Evolutionary conservation across 35 echinoderm and acorn worm species (phyloP).

Genomic region (Apostichopus parvimensis): DNA sequence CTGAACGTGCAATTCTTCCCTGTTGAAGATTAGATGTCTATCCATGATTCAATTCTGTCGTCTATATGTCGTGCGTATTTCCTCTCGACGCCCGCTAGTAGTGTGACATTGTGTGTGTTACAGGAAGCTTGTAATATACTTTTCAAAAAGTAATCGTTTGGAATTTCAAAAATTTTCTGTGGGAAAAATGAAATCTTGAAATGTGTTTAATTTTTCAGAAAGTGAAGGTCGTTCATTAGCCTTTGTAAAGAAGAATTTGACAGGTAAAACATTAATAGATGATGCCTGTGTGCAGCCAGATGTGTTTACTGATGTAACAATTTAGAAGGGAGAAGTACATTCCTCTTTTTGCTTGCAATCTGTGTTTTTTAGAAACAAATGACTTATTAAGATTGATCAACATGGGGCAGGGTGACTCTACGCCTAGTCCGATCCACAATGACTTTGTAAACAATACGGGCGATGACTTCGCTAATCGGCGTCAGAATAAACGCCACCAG

Average conservation of each 20-base stretch:
- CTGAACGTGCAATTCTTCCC: too few relatives aligned
- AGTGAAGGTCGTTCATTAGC: neutral
- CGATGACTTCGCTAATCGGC: neutral
- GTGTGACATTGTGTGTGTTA: too few relatives aligned
- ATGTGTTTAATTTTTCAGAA: neutral
- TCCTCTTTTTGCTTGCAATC: neutral
- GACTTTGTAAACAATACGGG: constrained; percentile 31
- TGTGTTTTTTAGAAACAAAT: neutral
- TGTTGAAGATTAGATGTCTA: too few relatives aligned
- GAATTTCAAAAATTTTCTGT: neutral
- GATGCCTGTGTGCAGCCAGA: neutral
- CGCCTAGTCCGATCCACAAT: constrained; percentile 18
- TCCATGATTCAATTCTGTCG: too few relatives aligned
- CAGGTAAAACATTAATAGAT: neutral
- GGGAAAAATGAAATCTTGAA: neutral
- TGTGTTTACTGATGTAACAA: neutral
- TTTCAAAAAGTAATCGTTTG: neutral
- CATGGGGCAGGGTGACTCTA: constrained; percentile 53
- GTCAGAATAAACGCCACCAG: constrained; percentile 36
- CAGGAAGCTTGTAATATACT: too few relatives aligned
- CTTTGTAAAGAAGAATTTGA: neutral
- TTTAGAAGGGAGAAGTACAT: neutral
- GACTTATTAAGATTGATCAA: constrained; percentile 8
- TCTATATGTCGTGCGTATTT: too few relatives aligned
- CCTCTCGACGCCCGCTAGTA: too few relatives aligned